A percentile compares a stretch with the other conserved stretches of the same genome.
Evolutionary conservation across 1,140 invertebrate species (phyloP).

Genomic region (Acromyrmex echinatior): DNA sequence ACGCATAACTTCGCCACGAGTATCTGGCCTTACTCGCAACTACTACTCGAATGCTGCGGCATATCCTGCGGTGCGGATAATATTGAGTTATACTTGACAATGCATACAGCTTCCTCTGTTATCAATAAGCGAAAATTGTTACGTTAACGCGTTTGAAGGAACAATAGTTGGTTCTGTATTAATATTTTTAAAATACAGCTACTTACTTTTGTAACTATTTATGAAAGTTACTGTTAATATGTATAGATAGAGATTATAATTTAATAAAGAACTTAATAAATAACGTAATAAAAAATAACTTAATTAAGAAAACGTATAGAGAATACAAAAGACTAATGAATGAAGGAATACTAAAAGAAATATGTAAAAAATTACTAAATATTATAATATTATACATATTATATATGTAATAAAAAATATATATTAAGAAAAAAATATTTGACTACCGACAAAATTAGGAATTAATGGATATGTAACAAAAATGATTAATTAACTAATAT

Average conservation of each 20-base stretch:
- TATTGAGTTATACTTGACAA: slow-evolving; percentile 69
- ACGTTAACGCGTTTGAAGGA: neutral
- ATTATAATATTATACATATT: too few species aligned
- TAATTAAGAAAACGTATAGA: neutral
- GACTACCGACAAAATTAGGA: too few species aligned
- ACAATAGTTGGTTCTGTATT: neutral
- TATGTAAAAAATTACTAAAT: neutral
- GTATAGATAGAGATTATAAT: neutral
- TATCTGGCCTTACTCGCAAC: slow-evolving; percentile 49
- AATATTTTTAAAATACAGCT: neutral
- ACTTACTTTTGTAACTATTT: neutral
- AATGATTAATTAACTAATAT: slow-evolving; percentile 1
- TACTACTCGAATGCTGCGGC: slow-evolving; percentile 48
- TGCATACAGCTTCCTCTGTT: slow-evolving; percentile 24
- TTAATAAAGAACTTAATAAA: too few species aligned
- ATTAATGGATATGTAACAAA: neutral
- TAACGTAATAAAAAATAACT: neutral
- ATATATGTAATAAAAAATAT: too few species aligned
- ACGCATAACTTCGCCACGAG: slow-evolving; percentile 72
- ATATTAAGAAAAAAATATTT: too few species aligned
- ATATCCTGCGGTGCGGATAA: slow-evolving; percentile 64
- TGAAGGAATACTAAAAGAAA: too few species aligned
- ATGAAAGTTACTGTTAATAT: neutral
- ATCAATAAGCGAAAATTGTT: slow-evolving; percentile 44
- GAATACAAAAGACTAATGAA: neutral